These are phyloP conservation scores for Macrotis lagotis DNA, from an alignment of 2,113 vertebrate species.

Conservation along the genomic window DNA sequence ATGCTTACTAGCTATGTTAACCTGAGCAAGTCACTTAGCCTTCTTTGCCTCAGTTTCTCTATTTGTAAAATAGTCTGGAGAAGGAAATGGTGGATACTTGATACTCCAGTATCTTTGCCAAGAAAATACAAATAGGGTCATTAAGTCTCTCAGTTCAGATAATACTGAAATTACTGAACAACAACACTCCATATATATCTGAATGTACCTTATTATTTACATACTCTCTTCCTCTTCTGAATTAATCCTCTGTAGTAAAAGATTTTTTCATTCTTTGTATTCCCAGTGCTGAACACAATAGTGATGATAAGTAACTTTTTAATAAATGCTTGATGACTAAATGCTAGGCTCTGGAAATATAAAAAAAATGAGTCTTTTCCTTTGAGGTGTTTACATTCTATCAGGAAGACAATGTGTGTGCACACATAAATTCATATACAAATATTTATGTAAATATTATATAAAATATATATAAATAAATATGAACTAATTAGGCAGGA, in stretches of 20 bases:
- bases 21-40: not conserved
- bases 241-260: not conserved
- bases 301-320: not conserved
- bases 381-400: not conserved
- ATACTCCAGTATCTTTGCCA: not conserved
- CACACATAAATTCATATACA: not conserved
- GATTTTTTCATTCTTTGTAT: not conserved
- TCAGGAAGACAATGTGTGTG: not conserved
- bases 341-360: not conserved
- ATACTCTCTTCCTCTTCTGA: not conserved
- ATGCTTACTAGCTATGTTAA: not conserved
- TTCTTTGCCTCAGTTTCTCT: not conserved
- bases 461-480: not conserved
- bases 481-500: not conserved
- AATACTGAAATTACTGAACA: not conserved
- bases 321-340: not conserved
- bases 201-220: not conserved
- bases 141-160: not conserved
- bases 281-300: not conserved
- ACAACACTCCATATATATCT: not conserved
- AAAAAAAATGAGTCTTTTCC: not conserved
- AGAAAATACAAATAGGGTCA: not conserved
- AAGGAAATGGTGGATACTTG: not conserved
- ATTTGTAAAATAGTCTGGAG: not conserved
- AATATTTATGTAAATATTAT: not conserved